A percentile compares a stretch with the other conserved stretches of the same genome.
These are phyloP conservation scores for Perccottus glenii DNA, from an alignment of 2,113 vertebrate species.

Conservation along the genomic window DNA sequence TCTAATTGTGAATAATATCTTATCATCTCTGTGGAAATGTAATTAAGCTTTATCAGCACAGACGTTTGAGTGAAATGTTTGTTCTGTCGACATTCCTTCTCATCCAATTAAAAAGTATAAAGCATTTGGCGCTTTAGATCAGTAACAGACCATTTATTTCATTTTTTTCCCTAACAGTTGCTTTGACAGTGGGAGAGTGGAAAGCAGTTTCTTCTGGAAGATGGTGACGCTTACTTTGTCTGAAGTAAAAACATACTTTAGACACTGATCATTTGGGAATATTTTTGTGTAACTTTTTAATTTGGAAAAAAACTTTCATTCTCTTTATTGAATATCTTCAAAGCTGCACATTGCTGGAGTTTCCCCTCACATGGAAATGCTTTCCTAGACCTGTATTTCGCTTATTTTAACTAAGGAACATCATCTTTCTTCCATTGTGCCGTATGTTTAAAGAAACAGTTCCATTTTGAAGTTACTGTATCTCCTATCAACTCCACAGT, in stretches of 20 bases:
- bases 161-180: slow-evolving; percentile 51
- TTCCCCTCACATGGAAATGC: background rate
- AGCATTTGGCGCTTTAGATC: slow-evolving; percentile 16
- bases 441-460: background rate
- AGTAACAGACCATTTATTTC: slow-evolving; percentile 27
- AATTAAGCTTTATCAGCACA: slow-evolving; percentile 17
- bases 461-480: slow-evolving; percentile 8
- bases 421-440: background rate
- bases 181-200: slow-evolving; percentile 35
- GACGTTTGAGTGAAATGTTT: slow-evolving; percentile 1
- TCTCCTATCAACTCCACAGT: slow-evolving; percentile 22
- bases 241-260: slow-evolving; percentile 9
- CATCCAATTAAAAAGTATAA: background rate
- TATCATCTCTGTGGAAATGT: slow-evolving; percentile 3
- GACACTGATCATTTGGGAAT: slow-evolving; percentile 23
- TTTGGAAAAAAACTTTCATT: slow-evolving; percentile 13
- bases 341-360: slow-evolving; percentile 11
- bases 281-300: slow-evolving; percentile 11
- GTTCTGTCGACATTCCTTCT: slow-evolving; percentile 2
- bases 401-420: slow-evolving; percentile 1
- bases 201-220: slow-evolving; percentile 36
- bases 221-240: slow-evolving; percentile 20
- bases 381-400: slow-evolving; percentile 1
- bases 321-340: slow-evolving; percentile 13
- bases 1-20: slow-evolving; percentile 19